These are phyloP conservation scores for Siphonodentalium dalli DNA, from an alignment of 2,888 invertebrate genomes.

Conservation along the genomic window DNA sequence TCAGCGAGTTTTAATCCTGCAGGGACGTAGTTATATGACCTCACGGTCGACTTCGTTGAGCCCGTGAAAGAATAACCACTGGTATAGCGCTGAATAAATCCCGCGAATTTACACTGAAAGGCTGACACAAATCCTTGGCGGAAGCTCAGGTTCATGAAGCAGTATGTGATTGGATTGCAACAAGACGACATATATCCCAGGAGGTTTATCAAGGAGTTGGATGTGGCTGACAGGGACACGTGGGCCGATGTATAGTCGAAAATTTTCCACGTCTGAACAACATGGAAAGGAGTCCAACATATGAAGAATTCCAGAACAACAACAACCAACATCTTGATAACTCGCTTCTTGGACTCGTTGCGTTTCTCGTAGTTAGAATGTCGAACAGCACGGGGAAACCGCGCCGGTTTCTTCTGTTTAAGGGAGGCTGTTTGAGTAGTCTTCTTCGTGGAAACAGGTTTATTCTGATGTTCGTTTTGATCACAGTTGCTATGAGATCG, in stretches of 20 bases:
- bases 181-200: conserved; percentile 83
- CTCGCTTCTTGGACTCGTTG: conserved; percentile 70
- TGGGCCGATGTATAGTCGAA: conserved; percentile 75
- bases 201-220: conserved; percentile 76
- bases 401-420: no score
- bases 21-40: no score
- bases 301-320: conserved; percentile 88
- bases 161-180: conserved; percentile 88
- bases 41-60: no score
- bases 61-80: no score
- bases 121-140: conserved; percentile 80
- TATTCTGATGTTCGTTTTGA: no score
- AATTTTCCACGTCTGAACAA: conserved; percentile 79
- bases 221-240: conserved; percentile 30
- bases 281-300: conserved; percentile 87
- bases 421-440: no score
- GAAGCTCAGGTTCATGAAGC: conserved; percentile 88
- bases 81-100: no score
- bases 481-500: no score
- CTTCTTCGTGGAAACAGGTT: no score
- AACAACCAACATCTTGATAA: conserved; percentile 81
- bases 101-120: no score
- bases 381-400: conserved; percentile 39
- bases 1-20: no score
- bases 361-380: conserved; percentile 79